Evolutionary conservation across 1,140 invertebrate species (phyloP).

Genomic region (Calliphora vicina): DNA sequence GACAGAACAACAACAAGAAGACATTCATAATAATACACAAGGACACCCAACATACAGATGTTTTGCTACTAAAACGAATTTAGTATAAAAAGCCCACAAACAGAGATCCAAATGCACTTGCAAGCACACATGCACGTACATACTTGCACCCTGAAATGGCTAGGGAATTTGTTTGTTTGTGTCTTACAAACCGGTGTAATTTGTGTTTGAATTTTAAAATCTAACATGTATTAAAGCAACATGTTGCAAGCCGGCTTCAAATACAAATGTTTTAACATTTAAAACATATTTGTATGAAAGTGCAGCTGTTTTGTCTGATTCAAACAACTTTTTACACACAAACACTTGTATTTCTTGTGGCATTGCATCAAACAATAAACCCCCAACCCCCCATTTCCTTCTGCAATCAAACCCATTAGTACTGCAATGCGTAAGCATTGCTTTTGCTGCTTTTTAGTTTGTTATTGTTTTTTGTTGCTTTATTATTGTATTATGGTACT

Average conservation of each 20-base stretch:
- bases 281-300: neutral
- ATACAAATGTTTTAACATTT: neutral
- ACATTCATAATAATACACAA: neutral
- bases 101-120: neutral
- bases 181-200: neutral
- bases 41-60: neutral
- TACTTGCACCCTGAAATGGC: neutral
- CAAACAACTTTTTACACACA: too few species aligned
- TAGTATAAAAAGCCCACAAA: too few species aligned
- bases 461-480: neutral
- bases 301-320: too few species aligned
- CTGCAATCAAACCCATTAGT: too few species aligned
- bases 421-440: constrained; percentile 8
- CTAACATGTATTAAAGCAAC: neutral
- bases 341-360: too few species aligned
- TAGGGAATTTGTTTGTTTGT: neutral
- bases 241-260: neutral
- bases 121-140: neutral
- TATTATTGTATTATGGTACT: too few species aligned
- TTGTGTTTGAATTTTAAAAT: neutral
- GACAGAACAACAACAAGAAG: constrained; percentile 2
- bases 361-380: too few species aligned
- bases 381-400: too few species aligned
- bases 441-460: neutral
- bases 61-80: neutral